These are phyloP conservation scores for Phodopus roborovskii DNA, from an alignment of 2,113 vertebrate genomes.

Conservation along the genomic window DNA sequence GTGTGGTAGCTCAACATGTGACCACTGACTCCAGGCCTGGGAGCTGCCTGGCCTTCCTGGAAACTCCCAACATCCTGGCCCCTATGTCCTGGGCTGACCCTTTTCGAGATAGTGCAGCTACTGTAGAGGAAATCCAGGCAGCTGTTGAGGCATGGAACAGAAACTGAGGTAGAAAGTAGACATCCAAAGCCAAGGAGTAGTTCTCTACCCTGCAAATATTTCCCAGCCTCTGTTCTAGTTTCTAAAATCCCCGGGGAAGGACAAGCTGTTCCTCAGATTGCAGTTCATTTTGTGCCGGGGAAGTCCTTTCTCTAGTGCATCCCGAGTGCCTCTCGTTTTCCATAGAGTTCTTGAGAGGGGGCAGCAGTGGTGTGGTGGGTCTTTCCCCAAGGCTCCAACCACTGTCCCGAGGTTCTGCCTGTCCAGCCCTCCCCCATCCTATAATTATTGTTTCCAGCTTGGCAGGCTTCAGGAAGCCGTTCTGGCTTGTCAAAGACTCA, in stretches of 20 bases:
- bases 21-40: neutral
- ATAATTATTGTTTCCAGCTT: neutral
- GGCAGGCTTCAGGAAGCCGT: neutral
- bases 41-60: constrained; percentile 48
- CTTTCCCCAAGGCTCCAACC: neutral
- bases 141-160: constrained; percentile 66
- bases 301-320: constrained; percentile 42
- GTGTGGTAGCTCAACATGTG: neutral
- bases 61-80: constrained; percentile 47
- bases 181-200: neutral
- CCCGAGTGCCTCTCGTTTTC: neutral
- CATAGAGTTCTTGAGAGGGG: neutral
- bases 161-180: neutral
- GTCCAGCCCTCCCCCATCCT: accelerated
- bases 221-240: constrained; percentile 12
- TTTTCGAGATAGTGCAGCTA: neutral
- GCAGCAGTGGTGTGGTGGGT: neutral
- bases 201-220: neutral
- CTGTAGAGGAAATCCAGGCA: constrained; percentile 61
- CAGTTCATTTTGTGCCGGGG: neutral
- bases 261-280: neutral
- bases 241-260: neutral
- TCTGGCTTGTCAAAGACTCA: neutral
- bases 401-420: neutral
- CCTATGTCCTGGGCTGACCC: constrained; percentile 75